Evolutionary conservation across 2,113 vertebrate species (phyloP), one percentile per base, ranked within the genome.

Genomic region (Tetrao urogallus): DNA sequence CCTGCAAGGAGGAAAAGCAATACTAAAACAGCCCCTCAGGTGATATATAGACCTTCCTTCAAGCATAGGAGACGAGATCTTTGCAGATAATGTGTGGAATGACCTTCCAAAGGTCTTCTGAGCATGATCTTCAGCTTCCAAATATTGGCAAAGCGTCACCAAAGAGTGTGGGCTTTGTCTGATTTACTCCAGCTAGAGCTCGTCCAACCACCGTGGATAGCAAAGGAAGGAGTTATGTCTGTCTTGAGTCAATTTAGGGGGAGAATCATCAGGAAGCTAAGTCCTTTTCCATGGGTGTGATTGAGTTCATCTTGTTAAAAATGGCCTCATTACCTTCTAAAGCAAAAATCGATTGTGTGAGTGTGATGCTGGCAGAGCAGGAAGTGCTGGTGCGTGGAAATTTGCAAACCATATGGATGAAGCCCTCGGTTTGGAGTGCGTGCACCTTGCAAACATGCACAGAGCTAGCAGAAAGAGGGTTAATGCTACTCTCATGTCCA

Each of bases 361-460:
- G 21, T 42, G 2, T 20, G 34, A 50, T 36, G 5, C 27, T 32
- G 15, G 42, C 30, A 1, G 54, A 66, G 69, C 69, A 63, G 67
- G 22, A 32, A 15, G 9, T 7, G 1, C 7, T 2, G 13, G 30
- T 2, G 20, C 2, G 7, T n/a, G 17, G 48, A 27, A 8, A 7
- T 30, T 27, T 28, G 24, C 42, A 22, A 48, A 8, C 5, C 16
- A 43, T 27, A 2, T 13, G 2, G 6, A 0, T 0, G 1, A 43
- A 79, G 70, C 1, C 1, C 24, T 5, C 22, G 21, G 9, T 32
- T 75, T 36, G 11, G 13, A 21, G 50, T 0, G 3, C 0, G 32
- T 36, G n/a, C 1, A 2, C 38, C 43, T 47, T 0, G 0, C 13
- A 70, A 11, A 6, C 0, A 2, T 1, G 2, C 22, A 0, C 10